Conservation (phyloP, 2,888 invertebrate species). For the Amblyjoppa fuscipennis region DNA sequence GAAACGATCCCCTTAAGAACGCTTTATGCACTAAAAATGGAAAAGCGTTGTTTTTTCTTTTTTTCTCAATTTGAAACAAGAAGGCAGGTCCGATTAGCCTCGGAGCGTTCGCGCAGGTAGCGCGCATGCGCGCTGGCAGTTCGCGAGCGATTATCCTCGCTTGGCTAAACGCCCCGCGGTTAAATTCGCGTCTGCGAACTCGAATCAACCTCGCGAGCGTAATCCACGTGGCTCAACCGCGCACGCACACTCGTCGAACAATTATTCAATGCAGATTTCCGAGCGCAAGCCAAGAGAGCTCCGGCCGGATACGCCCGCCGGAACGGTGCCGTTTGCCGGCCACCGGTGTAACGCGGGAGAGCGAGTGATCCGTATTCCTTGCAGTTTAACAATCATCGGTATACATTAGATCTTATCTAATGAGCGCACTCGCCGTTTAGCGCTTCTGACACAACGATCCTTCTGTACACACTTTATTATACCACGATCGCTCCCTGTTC, state of each 20-base stretch:
- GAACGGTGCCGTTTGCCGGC: not conserved
- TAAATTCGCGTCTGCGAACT: conserved; percentile 34
- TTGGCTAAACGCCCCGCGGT: conserved; percentile 17
- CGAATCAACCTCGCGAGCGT: conserved; percentile 16
- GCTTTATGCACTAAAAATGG: not conserved
- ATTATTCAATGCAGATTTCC: conserved; percentile 46
- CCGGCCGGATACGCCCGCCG: conserved; percentile 24
- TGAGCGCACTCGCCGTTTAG: conserved; percentile 46
- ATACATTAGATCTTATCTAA: conserved; percentile 52
- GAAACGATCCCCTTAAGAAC: not conserved
- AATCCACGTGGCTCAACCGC: not conserved
- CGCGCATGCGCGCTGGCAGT: not conserved
- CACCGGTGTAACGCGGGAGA: conserved; percentile 7
- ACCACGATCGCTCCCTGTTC: conserved; percentile 35
- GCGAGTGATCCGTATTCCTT: conserved; percentile 18
- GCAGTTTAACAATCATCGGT: conserved; percentile 8
- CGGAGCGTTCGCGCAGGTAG: not conserved
- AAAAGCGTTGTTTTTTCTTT: not conserved
- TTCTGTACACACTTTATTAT: conserved; percentile 58
- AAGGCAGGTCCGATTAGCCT: not conserved
- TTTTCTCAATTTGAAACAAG: conserved; percentile 26
- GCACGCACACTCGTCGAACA: conserved; percentile 28
- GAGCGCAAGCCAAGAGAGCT: conserved; percentile 8
- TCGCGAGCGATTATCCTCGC: conserved; percentile 37
- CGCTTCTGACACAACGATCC: conserved; percentile 61